Evolutionary conservation across 2,113 vertebrate species (phyloP).

Genomic region (Tupaia tana): DNA sequence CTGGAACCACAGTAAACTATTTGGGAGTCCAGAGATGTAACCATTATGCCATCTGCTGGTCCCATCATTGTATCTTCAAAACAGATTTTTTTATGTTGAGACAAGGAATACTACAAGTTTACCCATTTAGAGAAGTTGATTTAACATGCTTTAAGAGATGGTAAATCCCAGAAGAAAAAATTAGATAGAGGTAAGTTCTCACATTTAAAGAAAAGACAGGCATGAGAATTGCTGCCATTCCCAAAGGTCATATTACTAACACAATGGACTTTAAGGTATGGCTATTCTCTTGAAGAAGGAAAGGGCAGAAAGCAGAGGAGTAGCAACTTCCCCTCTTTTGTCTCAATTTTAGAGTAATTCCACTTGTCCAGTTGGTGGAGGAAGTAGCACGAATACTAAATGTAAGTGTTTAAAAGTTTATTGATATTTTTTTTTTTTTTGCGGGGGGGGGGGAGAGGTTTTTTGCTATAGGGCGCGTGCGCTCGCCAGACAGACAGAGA

Average conservation of each 20-base stretch:
- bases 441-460: too few species aligned
- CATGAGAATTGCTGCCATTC: slow-evolving; percentile 57
- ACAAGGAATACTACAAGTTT: slow-evolving; percentile 84
- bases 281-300: slow-evolving; percentile 51
- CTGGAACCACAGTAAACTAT: too few species aligned
- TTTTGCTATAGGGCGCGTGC: too few species aligned
- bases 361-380: neutral
- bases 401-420: neutral
- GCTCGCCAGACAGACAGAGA: too few species aligned
- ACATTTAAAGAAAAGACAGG: slow-evolving; percentile 64
- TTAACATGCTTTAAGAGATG: slow-evolving; percentile 70
- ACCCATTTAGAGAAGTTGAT: slow-evolving; percentile 58
- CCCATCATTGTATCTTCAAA: slow-evolving; percentile 16
- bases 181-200: slow-evolving; percentile 10
- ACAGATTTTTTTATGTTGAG: slow-evolving; percentile 57
- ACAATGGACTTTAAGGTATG: slow-evolving; percentile 12
- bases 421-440: too few species aligned
- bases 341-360: slow-evolving; percentile 3
- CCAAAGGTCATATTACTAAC: slow-evolving; percentile 39
- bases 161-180: slow-evolving; percentile 61
- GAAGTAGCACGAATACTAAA: neutral
- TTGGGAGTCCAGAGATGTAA: too few species aligned
- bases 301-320: neutral
- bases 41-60: too few species aligned
- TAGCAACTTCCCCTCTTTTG: slow-evolving; percentile 10